Conservation (phyloP, 2,113 vertebrate species). For the Proteles cristata region DNA sequence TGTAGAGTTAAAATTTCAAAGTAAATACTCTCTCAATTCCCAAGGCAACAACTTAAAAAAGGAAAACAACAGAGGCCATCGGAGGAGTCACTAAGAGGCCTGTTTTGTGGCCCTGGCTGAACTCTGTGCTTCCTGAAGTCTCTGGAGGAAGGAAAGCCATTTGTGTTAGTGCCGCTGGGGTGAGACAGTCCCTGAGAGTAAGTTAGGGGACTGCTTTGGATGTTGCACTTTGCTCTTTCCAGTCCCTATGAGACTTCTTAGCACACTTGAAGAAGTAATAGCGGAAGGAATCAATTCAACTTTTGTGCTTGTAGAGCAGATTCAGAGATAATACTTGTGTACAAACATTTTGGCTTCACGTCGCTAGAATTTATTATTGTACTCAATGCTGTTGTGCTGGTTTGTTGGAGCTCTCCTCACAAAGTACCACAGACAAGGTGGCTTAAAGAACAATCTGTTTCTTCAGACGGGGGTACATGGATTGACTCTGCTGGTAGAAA, state of each 20-base stretch:
- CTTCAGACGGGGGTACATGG: too few relatives aligned
- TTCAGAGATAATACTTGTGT: background rate
- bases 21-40: conserved; percentile 38
- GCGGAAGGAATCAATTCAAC: background rate
- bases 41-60: background rate
- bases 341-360: background rate
- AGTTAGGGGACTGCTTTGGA: background rate
- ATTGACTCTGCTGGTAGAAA: background rate
- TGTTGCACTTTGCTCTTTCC: background rate
- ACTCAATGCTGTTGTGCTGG: fast-evolving
- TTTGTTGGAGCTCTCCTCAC: background rate
- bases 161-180: background rate
- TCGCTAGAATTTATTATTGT: background rate
- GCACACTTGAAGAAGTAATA: background rate
- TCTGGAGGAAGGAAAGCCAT: background rate
- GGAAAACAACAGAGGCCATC: background rate
- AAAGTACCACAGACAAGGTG: background rate
- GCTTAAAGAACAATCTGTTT: background rate
- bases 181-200: background rate
- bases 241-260: background rate
- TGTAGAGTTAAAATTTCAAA: conserved; percentile 40
- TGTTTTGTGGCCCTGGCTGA: background rate
- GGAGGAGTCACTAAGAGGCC: background rate
- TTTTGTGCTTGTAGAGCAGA: background rate
- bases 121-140: background rate